phyloP scores from a whole-genome alignment of 2,888 invertebrate species.

The Pterostichus niger region DNA sequence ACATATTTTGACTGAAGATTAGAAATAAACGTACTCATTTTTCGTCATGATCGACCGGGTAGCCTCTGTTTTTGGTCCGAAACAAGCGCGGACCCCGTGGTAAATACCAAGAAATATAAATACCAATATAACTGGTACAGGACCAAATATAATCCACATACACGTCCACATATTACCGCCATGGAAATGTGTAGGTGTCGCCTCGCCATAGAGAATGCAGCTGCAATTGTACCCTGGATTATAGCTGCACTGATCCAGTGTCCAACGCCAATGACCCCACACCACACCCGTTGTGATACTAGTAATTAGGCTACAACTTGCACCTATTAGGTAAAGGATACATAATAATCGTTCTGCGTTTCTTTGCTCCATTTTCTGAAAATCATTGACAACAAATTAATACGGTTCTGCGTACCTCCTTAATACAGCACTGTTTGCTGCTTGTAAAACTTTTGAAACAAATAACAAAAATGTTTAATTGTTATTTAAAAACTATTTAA shows the following conservation, averaged over 20 bases:
- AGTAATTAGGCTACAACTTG: constrained; percentile 72
- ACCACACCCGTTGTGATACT: constrained; percentile 81
- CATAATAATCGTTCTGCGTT: constrained; percentile 73
- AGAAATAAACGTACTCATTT: constrained; percentile 73
- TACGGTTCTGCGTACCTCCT: constrained; percentile 24
- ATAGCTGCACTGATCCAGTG: constrained; percentile 79
- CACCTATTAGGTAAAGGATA: constrained; percentile 72
- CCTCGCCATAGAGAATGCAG: constrained; percentile 83
- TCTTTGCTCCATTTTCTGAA: constrained; percentile 72
- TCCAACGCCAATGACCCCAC: constrained; percentile 85
- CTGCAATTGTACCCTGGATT: constrained; percentile 83
- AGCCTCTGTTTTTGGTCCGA: constrained; percentile 72
- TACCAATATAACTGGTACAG: constrained; percentile 82
- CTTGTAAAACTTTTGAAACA: constrained; percentile 11
- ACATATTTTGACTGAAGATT: neutral
- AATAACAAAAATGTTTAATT: neutral
- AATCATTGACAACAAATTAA: neutral
- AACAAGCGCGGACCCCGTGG: constrained; percentile 83
- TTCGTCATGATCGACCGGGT: constrained; percentile 74
- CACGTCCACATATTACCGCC: constrained; percentile 77
- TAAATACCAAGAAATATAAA: constrained; percentile 83
- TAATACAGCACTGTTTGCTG: constrained; percentile 17
- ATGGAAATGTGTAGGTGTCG: constrained; percentile 81
- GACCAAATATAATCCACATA: constrained; percentile 84
- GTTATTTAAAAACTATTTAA: too few species aligned